Evolutionary conservation across 2,888 invertebrate genomes (phyloP), one percentile per base, ranked within the genome.

Genomic region (Baronia brevicornis): DNA sequence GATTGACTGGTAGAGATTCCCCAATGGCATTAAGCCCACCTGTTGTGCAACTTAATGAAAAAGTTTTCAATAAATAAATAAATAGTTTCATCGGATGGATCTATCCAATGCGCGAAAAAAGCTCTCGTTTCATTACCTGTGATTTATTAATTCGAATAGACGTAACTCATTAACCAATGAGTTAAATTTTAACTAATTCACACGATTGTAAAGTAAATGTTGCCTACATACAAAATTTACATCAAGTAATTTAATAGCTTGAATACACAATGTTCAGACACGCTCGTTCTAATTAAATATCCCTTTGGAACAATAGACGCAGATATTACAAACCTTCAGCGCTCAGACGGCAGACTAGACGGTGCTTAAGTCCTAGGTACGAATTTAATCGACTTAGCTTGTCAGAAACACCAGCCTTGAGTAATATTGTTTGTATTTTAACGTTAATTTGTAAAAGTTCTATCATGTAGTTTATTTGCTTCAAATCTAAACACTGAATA

Each of bases 401-500:
- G 35, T 34, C 28, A 35, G 25, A 30, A 26, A 15, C 29, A 30
- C 25, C 26, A 17, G 25, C 25, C 28, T 29, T 28, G 24, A 17
- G 21, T 27, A 29, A 35, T 25, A 15, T 21, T 29, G n/a, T n/a
- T n/a, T n/a, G n/a, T n/a, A n/a, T n/a, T n/a, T n/a, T n/a, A n/a
- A n/a, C n/a, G n/a, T n/a, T n/a, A n/a, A n/a, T n/a, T n/a, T n/a
- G n/a, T n/a, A n/a, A n/a, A n/a, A n/a, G n/a, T n/a, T n/a, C 14
- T 21, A 7, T 28, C 8, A 23, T 29, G 19, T 9, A 20, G 18
- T 28, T 28, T n/a, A n/a, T n/a, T n/a, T n/a, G n/a, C n/a, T n/a
- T n/a, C n/a, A n/a, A n/a, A n/a, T n/a, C n/a, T n/a, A n/a, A n/a
- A n/a, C n/a, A n/a, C n/a, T n/a, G n/a, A n/a, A n/a, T n/a, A n/a